Evolutionary conservation across 2,113 vertebrate species (phyloP).

Genomic region (Daubentonia madagascariensis): DNA sequence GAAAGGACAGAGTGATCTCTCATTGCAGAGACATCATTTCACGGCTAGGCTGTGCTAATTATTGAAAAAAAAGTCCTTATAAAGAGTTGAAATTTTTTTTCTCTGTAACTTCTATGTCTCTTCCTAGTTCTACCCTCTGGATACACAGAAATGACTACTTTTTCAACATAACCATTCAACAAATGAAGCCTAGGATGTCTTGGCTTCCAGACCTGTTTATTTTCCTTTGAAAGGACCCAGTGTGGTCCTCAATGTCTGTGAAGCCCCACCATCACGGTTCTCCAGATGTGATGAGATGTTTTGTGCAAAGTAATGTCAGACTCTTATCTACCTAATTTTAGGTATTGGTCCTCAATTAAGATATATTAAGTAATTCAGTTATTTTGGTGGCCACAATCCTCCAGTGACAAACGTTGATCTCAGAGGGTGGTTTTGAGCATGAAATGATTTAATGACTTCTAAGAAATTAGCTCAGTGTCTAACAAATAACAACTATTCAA

Average conservation of each 20-base stretch:
- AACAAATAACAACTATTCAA: neutral
- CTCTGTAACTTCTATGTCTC: neutral
- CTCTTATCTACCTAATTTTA: neutral
- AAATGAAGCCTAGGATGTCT: neutral
- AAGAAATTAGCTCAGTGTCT: neutral
- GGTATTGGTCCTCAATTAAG: neutral
- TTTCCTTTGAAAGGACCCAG: neutral
- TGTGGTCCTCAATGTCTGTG: accelerated
- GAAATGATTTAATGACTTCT: neutral
- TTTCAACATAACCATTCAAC: neutral
- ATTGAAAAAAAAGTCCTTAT: neutral
- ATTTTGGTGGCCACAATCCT: neutral
- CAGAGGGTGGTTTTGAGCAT: neutral
- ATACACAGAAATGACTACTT: neutral
- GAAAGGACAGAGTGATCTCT: neutral
- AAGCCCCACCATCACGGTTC: no score
- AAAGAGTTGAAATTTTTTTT: neutral
- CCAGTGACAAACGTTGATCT: neutral
- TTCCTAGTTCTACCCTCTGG: neutral
- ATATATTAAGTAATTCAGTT: neutral
- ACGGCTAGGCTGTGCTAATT: neutral
- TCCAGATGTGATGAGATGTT: neutral
- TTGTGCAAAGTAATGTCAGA: neutral
- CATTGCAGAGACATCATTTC: neutral
- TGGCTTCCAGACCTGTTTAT: neutral